These are phyloP conservation scores for Antheraea yamamai DNA, from an alignment of 2,888 invertebrate species.

Conservation along the genomic window DNA sequence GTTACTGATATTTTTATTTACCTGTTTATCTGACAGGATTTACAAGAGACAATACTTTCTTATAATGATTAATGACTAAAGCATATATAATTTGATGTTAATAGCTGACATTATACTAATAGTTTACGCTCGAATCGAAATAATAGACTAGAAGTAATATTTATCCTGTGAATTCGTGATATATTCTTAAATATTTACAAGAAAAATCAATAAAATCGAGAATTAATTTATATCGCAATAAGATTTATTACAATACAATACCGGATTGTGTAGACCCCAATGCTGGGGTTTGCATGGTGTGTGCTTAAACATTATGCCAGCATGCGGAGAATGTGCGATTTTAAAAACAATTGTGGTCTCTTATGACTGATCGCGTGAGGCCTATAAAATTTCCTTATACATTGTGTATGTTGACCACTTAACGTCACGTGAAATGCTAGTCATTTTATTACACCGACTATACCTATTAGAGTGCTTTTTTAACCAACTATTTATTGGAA, in stretches of 20 bases:
- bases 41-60: not conserved
- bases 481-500: too few relatives aligned
- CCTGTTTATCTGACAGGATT: not conserved
- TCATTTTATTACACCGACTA: too few relatives aligned
- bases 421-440: too few relatives aligned
- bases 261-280: not conserved
- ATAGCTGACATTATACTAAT: not conserved
- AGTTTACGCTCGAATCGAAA: not conserved
- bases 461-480: too few relatives aligned
- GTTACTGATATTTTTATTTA: not conserved
- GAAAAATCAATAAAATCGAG: not conserved
- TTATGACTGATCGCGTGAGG: too few relatives aligned
- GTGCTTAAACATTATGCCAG: too few relatives aligned
- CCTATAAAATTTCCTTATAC: too few relatives aligned
- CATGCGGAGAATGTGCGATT: too few relatives aligned
- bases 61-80: not conserved
- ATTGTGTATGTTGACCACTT: too few relatives aligned
- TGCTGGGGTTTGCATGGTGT: too few relatives aligned
- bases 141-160: not conserved
- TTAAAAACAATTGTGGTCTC: too few relatives aligned
- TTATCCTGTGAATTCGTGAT: not conserved
- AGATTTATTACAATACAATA: not conserved
- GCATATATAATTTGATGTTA: not conserved
- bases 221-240: not conserved
- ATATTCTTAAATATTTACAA: not conserved